Percentiles rank a stretch among this genome's conserved stretches.
These are phyloP conservation scores for Psilopsiagon aurifrons DNA, from an alignment of 2,113 vertebrate genomes.

Conservation along the genomic window DNA sequence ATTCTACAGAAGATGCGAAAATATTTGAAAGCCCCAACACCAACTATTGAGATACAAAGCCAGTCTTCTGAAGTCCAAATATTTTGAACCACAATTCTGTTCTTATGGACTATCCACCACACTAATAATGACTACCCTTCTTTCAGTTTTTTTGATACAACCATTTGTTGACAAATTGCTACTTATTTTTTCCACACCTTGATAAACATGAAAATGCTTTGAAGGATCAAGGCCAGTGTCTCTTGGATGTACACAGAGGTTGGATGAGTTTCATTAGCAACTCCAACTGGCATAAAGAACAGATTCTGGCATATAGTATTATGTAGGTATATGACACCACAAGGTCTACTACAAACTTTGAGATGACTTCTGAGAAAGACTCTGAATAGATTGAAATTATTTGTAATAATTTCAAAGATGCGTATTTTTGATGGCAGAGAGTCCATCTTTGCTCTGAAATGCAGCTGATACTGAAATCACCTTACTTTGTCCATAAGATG, in stretches of 20 bases:
- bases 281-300: background rate
- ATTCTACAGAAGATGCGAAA: background rate
- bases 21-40: background rate
- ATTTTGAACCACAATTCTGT: background rate
- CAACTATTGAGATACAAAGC: fast-evolving
- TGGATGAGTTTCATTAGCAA: background rate
- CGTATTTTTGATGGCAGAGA: background rate
- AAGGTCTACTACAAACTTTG: background rate
- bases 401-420: background rate
- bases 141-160: background rate
- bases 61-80: background rate
- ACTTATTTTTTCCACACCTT: background rate
- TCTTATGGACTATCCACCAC: background rate
- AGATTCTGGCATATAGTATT: background rate
- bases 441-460: background rate
- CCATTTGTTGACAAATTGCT: background rate
- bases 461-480: background rate
- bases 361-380: background rate
- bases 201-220: background rate
- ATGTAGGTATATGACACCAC: background rate
- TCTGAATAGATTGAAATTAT: background rate
- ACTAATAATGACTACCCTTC: background rate
- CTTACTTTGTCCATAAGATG: background rate
- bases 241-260: background rate
- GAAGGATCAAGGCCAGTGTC: background rate